phyloP scores from a whole-genome alignment of 2,113 vertebrate genomes.

The Melanerpes formicivorus region DNA sequence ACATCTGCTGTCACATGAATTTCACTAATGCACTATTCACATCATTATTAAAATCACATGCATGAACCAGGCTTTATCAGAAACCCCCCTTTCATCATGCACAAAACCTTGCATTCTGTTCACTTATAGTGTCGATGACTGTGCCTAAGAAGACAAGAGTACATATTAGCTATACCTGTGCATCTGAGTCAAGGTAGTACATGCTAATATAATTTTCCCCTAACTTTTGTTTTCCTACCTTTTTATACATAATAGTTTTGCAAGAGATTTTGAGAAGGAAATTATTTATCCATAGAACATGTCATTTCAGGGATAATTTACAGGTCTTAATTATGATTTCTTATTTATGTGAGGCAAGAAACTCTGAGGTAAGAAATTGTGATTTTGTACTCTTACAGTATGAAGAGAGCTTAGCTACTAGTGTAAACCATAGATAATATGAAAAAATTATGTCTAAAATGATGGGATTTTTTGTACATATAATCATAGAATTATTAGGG shows the following conservation, averaged over 20 bases:
- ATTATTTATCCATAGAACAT: constrained; percentile 4
- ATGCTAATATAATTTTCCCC: constrained; percentile 37
- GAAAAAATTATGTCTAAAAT: not conserved
- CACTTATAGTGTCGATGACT: not conserved
- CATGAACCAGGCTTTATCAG: not conserved
- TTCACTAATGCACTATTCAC: not conserved
- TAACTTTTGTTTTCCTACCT: constrained; percentile 28
- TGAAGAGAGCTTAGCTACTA: not conserved
- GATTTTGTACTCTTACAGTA: not conserved
- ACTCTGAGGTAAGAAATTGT: not conserved
- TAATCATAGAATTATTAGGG: too few relatives aligned
- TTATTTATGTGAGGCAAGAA: not conserved
- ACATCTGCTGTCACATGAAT: not conserved
- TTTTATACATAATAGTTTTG: constrained; percentile 1
- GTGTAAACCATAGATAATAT: not conserved
- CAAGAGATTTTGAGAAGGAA: constrained; percentile 1
- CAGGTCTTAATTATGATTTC: not conserved
- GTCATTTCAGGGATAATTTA: not conserved
- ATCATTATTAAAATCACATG: not conserved
- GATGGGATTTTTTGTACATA: not conserved
- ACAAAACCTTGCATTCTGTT: not conserved
- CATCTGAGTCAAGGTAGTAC: not conserved
- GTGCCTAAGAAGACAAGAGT: not conserved
- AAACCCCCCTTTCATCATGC: not conserved
- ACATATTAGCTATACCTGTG: not conserved